Percentiles rank a stretch among this genome's conserved stretches.
These are phyloP conservation scores for Manis crassicaudata DNA, from an alignment of 2,797 vertebrate genomes.

Conservation along the genomic window DNA sequence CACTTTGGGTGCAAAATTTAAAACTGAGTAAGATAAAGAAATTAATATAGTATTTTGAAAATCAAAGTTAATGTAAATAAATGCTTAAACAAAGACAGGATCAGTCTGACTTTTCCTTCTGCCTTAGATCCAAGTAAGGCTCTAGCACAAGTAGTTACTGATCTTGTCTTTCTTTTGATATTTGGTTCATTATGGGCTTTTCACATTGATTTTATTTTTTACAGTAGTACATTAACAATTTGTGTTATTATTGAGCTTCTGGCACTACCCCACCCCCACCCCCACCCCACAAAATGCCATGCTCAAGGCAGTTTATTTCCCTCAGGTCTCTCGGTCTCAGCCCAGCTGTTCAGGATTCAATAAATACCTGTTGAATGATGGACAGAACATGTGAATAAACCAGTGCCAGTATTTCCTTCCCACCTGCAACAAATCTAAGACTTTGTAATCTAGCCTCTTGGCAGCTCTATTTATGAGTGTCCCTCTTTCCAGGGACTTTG, in stretches of 20 bases:
- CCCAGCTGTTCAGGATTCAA: background rate
- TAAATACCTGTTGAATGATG: background rate
- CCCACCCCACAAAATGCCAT: background rate
- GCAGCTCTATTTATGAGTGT: background rate
- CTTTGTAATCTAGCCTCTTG: background rate
- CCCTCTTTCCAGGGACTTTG: background rate
- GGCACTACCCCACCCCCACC: background rate
- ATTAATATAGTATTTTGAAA: background rate
- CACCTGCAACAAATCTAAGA: background rate
- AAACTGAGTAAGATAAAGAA: background rate
- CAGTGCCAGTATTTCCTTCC: background rate
- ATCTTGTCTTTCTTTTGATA: background rate
- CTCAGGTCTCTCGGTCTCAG: background rate
- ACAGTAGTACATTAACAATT: background rate
- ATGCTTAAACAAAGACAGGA: background rate
- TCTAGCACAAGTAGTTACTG: background rate
- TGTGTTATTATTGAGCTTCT: background rate
- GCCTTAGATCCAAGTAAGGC: background rate
- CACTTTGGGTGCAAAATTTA: background rate
- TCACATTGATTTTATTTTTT: background rate
- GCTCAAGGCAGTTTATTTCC: background rate
- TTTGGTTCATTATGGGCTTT: background rate
- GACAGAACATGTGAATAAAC: background rate
- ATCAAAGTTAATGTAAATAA: slow-evolving; percentile 43
- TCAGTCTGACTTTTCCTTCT: background rate